These are phyloP conservation scores for Stictocephala bisonia DNA, from an alignment of 2,888 invertebrate species.

Conservation along the genomic window DNA sequence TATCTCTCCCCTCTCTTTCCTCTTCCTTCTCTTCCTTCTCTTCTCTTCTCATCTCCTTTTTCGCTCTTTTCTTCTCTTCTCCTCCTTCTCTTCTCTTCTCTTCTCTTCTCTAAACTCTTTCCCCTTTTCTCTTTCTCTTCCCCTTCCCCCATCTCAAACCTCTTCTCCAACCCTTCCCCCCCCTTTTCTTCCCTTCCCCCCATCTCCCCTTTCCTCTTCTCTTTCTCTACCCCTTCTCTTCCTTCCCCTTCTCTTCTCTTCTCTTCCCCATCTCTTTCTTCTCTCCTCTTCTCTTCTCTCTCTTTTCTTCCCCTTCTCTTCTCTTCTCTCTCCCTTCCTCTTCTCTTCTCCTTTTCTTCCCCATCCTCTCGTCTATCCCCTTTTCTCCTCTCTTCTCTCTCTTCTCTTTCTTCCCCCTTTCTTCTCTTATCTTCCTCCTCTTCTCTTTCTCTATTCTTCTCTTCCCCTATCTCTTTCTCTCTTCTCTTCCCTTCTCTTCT, in stretches of 20 bases:
- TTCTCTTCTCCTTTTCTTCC: no score
- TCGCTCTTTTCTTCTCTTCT: not conserved
- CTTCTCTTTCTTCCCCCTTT: not conserved
- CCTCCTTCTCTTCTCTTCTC: not conserved
- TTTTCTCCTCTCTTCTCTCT: not conserved
- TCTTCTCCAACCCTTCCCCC: not conserved
- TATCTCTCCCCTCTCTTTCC: not conserved
- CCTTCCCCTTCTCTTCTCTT: not conserved
- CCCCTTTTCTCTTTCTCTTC: not conserved
- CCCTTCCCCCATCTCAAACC: not conserved
- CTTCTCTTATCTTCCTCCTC: not conserved
- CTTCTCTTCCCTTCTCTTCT: not conserved
- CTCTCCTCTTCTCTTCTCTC: not conserved
- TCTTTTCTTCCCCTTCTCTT: not conserved
- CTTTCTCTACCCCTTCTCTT: not conserved
- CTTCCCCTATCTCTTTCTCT: not conserved
- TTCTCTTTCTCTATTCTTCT: not conserved
- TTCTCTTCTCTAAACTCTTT: not conserved
- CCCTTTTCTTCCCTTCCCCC: not conserved
- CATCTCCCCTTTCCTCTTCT: not conserved
- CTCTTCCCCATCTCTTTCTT: not conserved
- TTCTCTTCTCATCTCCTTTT: not conserved
- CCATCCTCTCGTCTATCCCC: not conserved
- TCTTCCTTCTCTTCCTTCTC: not conserved
- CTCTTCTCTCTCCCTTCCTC: not conserved